A percentile compares a stretch with the other conserved stretches of the same genome.
Conservation (phyloP, 2,797 vertebrate genomes). For the Nannoperca obscura region DNA sequence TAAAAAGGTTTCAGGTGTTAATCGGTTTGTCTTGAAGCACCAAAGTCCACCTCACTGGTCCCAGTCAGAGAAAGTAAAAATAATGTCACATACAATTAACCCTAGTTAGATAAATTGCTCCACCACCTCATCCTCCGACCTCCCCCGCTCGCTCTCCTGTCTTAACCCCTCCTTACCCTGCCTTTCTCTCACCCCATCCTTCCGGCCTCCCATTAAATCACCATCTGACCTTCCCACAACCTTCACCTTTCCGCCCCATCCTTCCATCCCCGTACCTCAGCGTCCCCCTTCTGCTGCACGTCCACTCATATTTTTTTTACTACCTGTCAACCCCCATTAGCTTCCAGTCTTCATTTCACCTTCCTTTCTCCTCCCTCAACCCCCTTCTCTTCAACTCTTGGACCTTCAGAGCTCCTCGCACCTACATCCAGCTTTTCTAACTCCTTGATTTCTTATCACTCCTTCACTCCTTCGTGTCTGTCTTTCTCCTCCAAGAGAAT, state of each 20-base stretch:
- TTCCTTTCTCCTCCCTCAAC: slow-evolving; percentile 4
- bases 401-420: not conserved
- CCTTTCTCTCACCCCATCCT: slow-evolving; percentile 26
- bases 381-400: not conserved
- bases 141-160: not conserved
- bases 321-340: slow-evolving; percentile 26
- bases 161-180: slow-evolving; percentile 20
- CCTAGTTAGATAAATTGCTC: slow-evolving; percentile 1
- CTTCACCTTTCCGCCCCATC: slow-evolving; percentile 51
- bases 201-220: slow-evolving; percentile 45
- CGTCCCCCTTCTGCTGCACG: not conserved
- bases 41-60: not conserved
- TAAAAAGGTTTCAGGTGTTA: not conserved
- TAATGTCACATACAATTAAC: slow-evolving; percentile 12
- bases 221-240: slow-evolving; percentile 55
- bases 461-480: too few relatives aligned
- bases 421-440: not conserved
- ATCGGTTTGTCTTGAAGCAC: not conserved
- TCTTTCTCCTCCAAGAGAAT: too few relatives aligned
- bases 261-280: slow-evolving; percentile 16
- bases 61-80: not conserved
- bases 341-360: slow-evolving; percentile 22
- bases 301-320: slow-evolving; percentile 18
- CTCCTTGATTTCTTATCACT: not conserved
- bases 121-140: slow-evolving; percentile 14